Evolutionary conservation across 2,797 vertebrate genomes (phyloP).

Genomic region (Serranus cabrilla): DNA sequence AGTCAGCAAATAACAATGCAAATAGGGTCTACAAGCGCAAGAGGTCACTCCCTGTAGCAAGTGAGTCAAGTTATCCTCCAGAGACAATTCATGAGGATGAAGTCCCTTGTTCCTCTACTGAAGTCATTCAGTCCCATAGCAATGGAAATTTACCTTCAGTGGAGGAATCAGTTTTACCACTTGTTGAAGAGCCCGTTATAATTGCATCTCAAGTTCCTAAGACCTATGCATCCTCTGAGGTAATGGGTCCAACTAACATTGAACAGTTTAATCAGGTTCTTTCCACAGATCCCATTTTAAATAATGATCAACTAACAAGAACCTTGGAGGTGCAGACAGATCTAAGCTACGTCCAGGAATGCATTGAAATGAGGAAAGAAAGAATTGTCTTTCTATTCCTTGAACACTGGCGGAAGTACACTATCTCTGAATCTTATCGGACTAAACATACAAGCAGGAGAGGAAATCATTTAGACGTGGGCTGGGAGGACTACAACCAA

Average conservation of each 20-base stretch:
- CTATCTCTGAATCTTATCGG: conserved; percentile 83
- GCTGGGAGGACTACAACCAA: conserved; percentile 74
- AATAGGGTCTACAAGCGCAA: conserved; percentile 87
- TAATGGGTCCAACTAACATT: conserved; percentile 69
- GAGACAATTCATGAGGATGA: conserved; percentile 87
- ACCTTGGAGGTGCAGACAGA: conserved; percentile 88
- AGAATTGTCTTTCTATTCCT: conserved; percentile 93
- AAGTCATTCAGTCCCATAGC: conserved; percentile 46
- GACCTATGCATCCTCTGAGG: conserved; percentile 69
- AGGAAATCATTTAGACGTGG: conserved; percentile 67
- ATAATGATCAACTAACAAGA: conserved; percentile 81
- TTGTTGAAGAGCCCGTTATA: conserved; percentile 82
- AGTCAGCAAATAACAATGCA: conserved; percentile 56
- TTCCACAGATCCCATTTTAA: conserved; percentile 78
- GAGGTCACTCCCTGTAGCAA: conserved; percentile 83
- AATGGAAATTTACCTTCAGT: conserved; percentile 64
- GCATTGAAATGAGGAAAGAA: conserved; percentile 92
- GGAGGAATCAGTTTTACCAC: conserved; percentile 58
- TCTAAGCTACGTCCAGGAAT: conserved; percentile 88
- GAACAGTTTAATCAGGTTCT: conserved; percentile 77
- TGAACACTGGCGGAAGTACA: conserved; percentile 95
- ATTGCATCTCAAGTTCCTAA: conserved; percentile 68
- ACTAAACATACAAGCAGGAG: conserved; percentile 75
- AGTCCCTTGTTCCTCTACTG: conserved; percentile 62
- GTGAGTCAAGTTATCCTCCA: conserved; percentile 75